Base-by-base conservation (phyloP, 2,113 vertebrate genomes). In the Petrocephalus microphthalmus region DNA sequence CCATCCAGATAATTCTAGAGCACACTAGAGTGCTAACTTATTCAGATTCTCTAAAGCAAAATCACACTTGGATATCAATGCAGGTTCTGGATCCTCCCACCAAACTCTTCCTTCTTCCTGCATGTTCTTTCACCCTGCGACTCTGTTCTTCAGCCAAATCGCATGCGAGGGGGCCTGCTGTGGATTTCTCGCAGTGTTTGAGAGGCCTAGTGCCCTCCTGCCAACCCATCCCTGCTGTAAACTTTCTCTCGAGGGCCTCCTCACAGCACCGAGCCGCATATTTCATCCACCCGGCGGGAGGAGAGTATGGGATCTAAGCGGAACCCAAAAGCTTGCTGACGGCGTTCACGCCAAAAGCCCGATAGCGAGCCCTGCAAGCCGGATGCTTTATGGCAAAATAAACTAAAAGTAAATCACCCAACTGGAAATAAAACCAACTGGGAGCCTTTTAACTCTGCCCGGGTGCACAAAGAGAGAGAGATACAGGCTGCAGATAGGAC, bases 371-470 rank as follows among this genome's bases (percentile, higher is more conserved):
- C 54, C 88, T 22, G 29, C 57, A 51, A 89, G 84, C 89, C 87
- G 57, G 67, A 82, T 90, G 87, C 85, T 91, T 90, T 91, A 91
- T 90, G 87, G 87, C 89, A 87, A 92, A 92, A 92, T 92, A 92
- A 92, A 91, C 88, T 89, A 91, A 92, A 92, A 92, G 90, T 92
- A 91, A 90, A 90, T 90, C 88, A 88, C 90, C 37, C 6, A 53
- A 56, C 42, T 86, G 64, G 90, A 91, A 92, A 89, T 92, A 90
- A 90, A 90, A 90, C 85, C 89, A 57, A 88, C 90, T 84, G 91
- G 91, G 78, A 91, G 89, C 81, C 89, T 92, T 92, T 92, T 91
- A 91, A 89, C 42, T 47, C 87, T 92, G 90, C 87, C 89, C 84
- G 89, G 88, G 88, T 89, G 88, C 90, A 93, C 92, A 92, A 91